These are phyloP conservation scores for Ichneumon xanthorius DNA, from an alignment of 2,888 invertebrate species.

Conservation along the genomic window DNA sequence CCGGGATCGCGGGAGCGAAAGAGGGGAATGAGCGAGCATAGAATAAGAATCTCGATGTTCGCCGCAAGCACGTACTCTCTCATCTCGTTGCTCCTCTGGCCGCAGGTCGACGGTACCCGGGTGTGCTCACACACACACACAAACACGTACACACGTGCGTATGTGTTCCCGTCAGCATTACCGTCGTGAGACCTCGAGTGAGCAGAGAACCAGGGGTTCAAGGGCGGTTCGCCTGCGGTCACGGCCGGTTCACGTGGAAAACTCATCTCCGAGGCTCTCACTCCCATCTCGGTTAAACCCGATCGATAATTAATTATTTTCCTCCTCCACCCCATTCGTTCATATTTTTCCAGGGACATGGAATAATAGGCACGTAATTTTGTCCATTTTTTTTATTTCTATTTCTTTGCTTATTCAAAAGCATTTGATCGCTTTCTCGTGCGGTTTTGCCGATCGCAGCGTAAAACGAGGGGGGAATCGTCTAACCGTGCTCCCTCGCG, in stretches of 20 bases:
- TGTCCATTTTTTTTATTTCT: not conserved
- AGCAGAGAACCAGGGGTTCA: constrained; percentile 24
- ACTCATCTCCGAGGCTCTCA: not conserved
- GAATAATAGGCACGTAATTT: not conserved
- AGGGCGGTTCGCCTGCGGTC: constrained; percentile 46
- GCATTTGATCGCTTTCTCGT: constrained; percentile 1
- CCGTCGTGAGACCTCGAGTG: constrained; percentile 23
- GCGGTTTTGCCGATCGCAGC: constrained; percentile 24
- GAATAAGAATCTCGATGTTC: constrained; percentile 52
- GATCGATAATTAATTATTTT: constrained; percentile 43
- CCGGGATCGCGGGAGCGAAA: not conserved
- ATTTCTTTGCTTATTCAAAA: not conserved
- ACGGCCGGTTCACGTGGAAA: constrained; percentile 44
- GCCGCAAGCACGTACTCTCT: constrained; percentile 45
- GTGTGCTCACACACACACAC: not conserved
- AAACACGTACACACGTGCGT: not conserved
- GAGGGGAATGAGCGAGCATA: not conserved
- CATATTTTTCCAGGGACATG: not conserved
- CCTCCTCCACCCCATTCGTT: not conserved
- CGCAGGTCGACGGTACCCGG: constrained; percentile 16
- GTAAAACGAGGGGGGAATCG: constrained; percentile 33
- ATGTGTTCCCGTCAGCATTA: constrained; percentile 3
- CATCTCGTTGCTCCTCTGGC: constrained; percentile 35
- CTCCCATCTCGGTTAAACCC: constrained; percentile 14
- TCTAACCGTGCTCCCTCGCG: not conserved